Evolutionary conservation across 2,888 invertebrate genomes (phyloP).

Genomic region (Prenolepis imparis): DNA sequence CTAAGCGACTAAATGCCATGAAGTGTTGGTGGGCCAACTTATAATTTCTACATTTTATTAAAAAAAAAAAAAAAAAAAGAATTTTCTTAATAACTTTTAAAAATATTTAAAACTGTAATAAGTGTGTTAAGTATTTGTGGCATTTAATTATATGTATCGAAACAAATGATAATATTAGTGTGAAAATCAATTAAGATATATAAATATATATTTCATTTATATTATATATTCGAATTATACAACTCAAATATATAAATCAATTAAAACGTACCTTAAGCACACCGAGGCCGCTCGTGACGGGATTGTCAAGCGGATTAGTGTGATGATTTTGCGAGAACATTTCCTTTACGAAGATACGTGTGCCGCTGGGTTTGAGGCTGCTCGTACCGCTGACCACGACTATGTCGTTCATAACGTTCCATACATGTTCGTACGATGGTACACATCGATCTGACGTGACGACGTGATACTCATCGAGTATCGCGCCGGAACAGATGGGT

Average conservation of each 20-base stretch:
- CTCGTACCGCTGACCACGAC: slow-evolving; percentile 22
- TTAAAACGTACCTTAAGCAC: slow-evolving; percentile 14
- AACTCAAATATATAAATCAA: background rate
- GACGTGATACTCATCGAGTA: slow-evolving; percentile 20
- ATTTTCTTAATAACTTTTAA: background rate
- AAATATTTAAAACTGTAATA: background rate
- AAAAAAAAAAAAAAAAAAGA: background rate
- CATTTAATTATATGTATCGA: background rate
- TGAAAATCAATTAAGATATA: background rate
- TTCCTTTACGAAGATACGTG: background rate
- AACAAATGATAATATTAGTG: background rate
- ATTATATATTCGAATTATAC: background rate
- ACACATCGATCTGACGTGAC: slow-evolving; percentile 54
- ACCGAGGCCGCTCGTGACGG: slow-evolving; percentile 19
- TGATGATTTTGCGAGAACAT: slow-evolving; percentile 41
- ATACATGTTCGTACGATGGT: slow-evolving; percentile 20
- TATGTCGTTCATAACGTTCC: slow-evolving; percentile 17
- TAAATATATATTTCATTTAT: background rate
- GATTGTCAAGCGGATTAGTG: slow-evolving; percentile 5
- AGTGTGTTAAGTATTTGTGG: background rate
- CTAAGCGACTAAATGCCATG: background rate
- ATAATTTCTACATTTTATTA: slow-evolving; percentile 9
- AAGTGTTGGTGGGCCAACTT: background rate
- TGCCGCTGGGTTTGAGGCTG: slow-evolving; percentile 8
- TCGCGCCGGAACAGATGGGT: slow-evolving; percentile 41